Evolutionary conservation across 2,113 vertebrate genomes (phyloP), one percentile per base, ranked within the genome.

Genomic region (Abramis brama): DNA sequence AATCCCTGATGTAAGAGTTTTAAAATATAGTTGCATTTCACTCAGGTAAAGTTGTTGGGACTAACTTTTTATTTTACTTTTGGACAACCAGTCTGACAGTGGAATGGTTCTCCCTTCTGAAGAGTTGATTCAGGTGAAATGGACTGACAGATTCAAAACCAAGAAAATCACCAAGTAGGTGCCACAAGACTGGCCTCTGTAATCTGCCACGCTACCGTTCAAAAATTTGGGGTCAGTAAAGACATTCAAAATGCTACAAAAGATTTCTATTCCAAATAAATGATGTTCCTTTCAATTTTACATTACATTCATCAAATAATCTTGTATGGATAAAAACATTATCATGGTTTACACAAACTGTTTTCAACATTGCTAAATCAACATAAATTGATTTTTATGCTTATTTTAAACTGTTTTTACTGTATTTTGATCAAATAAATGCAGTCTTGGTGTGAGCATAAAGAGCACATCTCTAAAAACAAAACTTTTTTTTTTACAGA

Each of bases 1-100:
- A 19, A 81, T 30, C 45, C 57, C 50, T 77, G 85, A 87, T 60
- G 89, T 90, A 87, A 39, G 19, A 39, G 19, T 86, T 82, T 57
- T 23, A 39, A 30, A 43, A 47, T 52, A 33, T 33, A 47, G 50
- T 30, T 21, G 8, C 27, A 19, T 52, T 33, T 17, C 43, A 68
- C 17, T 39, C 8, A 11, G 15, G 13, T 21, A 12, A 59, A 47
- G 13, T 92, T 30, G 71, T 90, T 88, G 87, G 81, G 87, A 74
- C 82, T 80, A 74, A 59, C 17, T 2, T 77, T 84, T 47, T 60
- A 92, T 0, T 89, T 89, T 0, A 89, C 25, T 90, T 81, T 92
- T 98, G 98, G 96, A 96, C 59, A 95, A 95, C 76, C 96, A 94
- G 90, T 89, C 94, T 19, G 97, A 97, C 91, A 95, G 95, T 0